Conservation (phyloP, 2,113 vertebrate species). For the Cyanoderma ruficeps region DNA sequence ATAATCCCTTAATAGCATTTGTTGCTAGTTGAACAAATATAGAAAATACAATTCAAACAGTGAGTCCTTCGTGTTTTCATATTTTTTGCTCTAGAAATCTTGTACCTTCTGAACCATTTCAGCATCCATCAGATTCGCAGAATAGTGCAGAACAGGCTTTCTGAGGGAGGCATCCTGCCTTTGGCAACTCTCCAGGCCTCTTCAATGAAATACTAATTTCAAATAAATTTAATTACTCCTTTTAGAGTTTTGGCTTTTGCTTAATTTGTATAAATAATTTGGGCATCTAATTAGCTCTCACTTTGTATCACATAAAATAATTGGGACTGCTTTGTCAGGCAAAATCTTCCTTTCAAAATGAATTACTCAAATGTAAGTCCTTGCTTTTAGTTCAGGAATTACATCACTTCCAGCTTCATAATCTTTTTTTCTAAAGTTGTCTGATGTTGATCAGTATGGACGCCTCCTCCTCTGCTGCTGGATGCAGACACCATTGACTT, state of each 20-base stretch:
- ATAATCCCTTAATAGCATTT: background rate
- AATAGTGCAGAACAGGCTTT: background rate
- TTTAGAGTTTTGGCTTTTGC: slow-evolving; percentile 47
- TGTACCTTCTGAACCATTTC: background rate
- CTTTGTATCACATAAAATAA: slow-evolving; percentile 52
- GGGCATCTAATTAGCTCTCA: slow-evolving; percentile 40
- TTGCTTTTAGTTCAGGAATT: background rate
- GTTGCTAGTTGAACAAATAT: background rate
- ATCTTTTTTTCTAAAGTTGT: background rate
- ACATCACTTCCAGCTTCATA: background rate
- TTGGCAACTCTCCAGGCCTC: slow-evolving; percentile 39
- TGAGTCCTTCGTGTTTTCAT: background rate
- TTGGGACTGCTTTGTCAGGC: slow-evolving; percentile 33
- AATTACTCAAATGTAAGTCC: slow-evolving; percentile 1
- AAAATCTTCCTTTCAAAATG: slow-evolving; percentile 38
- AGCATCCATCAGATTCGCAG: background rate
- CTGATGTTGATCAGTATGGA: background rate
- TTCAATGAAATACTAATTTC: slow-evolving; percentile 44
- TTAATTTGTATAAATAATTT: slow-evolving; percentile 63
- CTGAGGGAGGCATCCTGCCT: background rate
- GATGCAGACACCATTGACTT: background rate
- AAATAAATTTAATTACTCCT: slow-evolving; percentile 50
- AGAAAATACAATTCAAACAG: background rate
- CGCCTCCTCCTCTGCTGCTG: background rate
- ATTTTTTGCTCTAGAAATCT: background rate